A percentile compares a stretch with the other conserved stretches of the same genome.
These are phyloP conservation scores for Pelecanus crispus DNA, from an alignment of 2,113 vertebrate genomes.

Conservation along the genomic window DNA sequence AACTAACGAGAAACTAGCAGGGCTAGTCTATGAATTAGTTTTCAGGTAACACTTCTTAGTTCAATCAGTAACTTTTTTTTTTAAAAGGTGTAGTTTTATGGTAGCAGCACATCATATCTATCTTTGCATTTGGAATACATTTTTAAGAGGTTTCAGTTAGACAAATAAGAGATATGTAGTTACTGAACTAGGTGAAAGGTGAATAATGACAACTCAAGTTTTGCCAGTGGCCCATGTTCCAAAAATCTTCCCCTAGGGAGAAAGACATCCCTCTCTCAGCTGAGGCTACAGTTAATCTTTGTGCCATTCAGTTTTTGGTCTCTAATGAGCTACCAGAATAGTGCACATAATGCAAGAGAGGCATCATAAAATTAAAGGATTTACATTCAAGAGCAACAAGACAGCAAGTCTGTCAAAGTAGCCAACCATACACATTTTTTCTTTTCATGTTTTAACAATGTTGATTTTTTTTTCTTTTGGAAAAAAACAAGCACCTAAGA, in stretches of 20 bases:
- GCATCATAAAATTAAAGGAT: not conserved
- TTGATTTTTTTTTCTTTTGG: not conserved
- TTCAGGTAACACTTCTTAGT: not conserved
- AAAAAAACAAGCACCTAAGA: not conserved
- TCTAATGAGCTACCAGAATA: not conserved
- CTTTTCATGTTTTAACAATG: not conserved
- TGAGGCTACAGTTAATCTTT: not conserved
- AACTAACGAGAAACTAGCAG: not conserved
- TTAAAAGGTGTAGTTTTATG: not conserved
- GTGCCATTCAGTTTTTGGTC: not conserved
- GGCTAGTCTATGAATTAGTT: not conserved
- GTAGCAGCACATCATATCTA: not conserved
- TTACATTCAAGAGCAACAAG: not conserved
- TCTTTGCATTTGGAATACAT: not conserved
- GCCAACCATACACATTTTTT: not conserved
- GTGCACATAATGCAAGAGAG: not conserved
- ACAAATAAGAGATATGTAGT: not conserved
- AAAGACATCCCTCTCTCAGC: not conserved
- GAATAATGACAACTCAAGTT: not conserved
- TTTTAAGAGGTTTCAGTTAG: not conserved
- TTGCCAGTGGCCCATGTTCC: not conserved
- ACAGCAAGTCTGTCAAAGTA: not conserved
- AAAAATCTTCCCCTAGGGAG: not conserved
- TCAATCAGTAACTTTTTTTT: not conserved
- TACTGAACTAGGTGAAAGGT: not conserved